A percentile compares a stretch with the other conserved stretches of the same genome.
Evolutionary conservation across 2,113 vertebrate species (phyloP).

Genomic region (Saguinus midas): DNA sequence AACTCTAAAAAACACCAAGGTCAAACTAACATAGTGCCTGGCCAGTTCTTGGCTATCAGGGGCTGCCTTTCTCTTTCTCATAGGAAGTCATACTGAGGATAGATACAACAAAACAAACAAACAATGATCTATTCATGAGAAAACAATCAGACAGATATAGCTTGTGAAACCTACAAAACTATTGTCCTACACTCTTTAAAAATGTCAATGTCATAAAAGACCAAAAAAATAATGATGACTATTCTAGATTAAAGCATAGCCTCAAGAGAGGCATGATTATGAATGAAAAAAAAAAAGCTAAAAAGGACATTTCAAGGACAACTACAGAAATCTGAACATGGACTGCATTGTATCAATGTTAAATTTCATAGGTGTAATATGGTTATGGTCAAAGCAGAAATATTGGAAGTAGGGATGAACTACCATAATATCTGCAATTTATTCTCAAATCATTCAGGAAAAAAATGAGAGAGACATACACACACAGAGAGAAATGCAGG

Average conservation of each 20-base stretch:
- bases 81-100: background rate
- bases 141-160: background rate
- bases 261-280: background rate
- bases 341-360: background rate
- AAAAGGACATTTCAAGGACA: background rate
- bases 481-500: background rate
- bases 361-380: background rate
- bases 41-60: background rate
- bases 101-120: background rate
- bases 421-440: background rate
- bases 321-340: background rate
- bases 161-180: background rate
- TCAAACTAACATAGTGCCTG: accelerated
- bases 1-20: background rate
- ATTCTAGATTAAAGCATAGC: background rate
- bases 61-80: background rate
- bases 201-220: background rate
- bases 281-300: background rate
- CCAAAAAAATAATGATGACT: background rate
- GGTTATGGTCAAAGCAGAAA: background rate
- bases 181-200: background rate
- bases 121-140: background rate
- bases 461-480: background rate
- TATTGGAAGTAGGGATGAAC: background rate
- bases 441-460: background rate